Evolutionary conservation across 2,113 vertebrate genomes (phyloP).

Genomic region (Thamnaconus septentrionalis): DNA sequence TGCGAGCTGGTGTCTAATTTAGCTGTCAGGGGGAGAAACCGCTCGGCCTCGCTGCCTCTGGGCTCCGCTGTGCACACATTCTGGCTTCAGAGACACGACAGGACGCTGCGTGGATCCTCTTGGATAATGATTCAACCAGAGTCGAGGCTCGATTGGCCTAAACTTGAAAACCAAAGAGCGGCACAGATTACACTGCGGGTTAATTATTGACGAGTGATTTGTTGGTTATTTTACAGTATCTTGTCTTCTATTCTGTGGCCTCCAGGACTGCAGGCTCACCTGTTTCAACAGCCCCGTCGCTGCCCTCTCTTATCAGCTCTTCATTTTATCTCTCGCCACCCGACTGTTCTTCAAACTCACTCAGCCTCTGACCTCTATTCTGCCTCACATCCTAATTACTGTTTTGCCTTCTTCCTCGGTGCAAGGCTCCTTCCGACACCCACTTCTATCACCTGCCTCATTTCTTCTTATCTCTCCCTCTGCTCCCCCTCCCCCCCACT

Average conservation of each 20-base stretch:
- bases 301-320: constrained; percentile 18
- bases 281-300: constrained; percentile 16
- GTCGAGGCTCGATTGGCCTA: too few relatives aligned
- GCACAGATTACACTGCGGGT: neutral
- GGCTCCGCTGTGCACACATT: neutral
- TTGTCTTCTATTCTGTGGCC: constrained; percentile 26
- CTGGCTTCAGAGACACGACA: too few relatives aligned
- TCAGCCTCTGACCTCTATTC: neutral
- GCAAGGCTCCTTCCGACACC: neutral
- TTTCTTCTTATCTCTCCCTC: constrained; percentile 36
- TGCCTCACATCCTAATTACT: constrained; percentile 12
- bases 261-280: constrained; percentile 6
- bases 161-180: too few relatives aligned
- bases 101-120: too few relatives aligned
- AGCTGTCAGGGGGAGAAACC: constrained; percentile 5
- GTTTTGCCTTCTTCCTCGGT: neutral
- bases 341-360: constrained; percentile 1
- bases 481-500: neutral
- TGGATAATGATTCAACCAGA: too few relatives aligned
- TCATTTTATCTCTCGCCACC: neutral
- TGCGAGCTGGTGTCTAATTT: constrained; percentile 3
- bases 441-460: neutral
- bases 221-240: constrained; percentile 23
- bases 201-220: constrained; percentile 38
- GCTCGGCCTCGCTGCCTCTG: neutral